Evolutionary conservation across 2,113 vertebrate genomes (phyloP).

Genomic region (Pseudopipra pipra): DNA sequence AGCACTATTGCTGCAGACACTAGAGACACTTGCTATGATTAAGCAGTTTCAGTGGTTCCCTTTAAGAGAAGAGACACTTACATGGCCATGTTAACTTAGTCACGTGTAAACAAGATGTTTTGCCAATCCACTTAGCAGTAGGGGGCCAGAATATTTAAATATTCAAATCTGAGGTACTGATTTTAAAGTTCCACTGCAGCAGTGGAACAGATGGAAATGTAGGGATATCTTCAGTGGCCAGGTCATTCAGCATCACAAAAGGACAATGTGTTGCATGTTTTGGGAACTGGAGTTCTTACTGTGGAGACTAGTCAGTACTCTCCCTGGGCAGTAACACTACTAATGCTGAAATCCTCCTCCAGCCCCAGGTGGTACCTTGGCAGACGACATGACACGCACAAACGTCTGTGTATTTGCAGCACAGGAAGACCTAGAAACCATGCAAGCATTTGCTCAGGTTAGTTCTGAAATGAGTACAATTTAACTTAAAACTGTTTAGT

Average conservation of each 20-base stretch:
- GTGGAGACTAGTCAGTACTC: neutral
- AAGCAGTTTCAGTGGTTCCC: neutral
- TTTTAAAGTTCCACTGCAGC: neutral
- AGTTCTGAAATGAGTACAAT: neutral
- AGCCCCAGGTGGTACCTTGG: conserved; percentile 97
- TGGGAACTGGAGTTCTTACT: neutral
- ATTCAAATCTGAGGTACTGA: neutral
- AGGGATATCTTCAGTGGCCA: neutral
- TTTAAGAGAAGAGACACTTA: neutral
- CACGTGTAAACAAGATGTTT: neutral
- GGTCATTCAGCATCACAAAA: neutral
- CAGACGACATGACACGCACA: conserved; percentile 97
- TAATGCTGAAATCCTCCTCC: conserved; percentile 7
- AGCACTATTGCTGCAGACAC: neutral
- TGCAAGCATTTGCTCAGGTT: conserved; percentile 99
- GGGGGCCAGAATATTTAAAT: neutral
- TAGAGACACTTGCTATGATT: neutral
- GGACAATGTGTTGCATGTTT: rapidly evolving
- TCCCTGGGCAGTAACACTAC: neutral
- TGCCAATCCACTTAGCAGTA: neutral
- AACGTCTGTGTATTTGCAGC: conserved; percentile 98
- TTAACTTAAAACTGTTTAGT: neutral
- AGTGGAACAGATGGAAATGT: neutral
- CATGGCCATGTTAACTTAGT: neutral
- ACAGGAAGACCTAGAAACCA: conserved; percentile 98